These are phyloP conservation scores for Drosophila sucinea DNA, from an alignment of 1,140 invertebrate genomes.

Conservation along the genomic window DNA sequence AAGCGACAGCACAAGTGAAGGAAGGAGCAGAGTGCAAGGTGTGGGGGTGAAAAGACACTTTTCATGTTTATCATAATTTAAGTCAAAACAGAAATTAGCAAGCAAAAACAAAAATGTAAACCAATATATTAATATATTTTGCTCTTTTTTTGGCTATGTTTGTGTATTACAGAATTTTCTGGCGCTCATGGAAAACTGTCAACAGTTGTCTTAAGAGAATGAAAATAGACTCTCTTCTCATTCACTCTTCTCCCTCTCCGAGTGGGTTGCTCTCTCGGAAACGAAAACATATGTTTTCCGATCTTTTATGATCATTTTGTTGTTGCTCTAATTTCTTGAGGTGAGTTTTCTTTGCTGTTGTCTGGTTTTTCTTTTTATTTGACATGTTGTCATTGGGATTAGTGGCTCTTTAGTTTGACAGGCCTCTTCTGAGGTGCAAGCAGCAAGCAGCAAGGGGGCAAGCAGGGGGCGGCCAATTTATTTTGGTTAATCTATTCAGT, in stretches of 20 bases:
- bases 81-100: slow-evolving; percentile 73
- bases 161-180: slow-evolving; percentile 12
- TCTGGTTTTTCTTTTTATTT: slow-evolving; percentile 31
- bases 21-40: slow-evolving; percentile 1
- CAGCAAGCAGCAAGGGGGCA: slow-evolving; percentile 15
- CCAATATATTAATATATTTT: neutral
- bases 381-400: slow-evolving; percentile 54
- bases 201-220: slow-evolving; percentile 16
- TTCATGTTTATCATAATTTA: slow-evolving; percentile 67
- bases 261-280: slow-evolving; percentile 25
- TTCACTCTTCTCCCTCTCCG: slow-evolving; percentile 31
- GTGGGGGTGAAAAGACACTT: slow-evolving; percentile 12
- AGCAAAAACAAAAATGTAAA: slow-evolving; percentile 25
- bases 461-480: slow-evolving; percentile 37
- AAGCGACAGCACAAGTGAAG: neutral
- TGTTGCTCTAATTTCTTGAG: slow-evolving; percentile 22
- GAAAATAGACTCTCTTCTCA: slow-evolving; percentile 1
- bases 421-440: slow-evolving; percentile 17
- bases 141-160: neutral
- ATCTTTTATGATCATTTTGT: slow-evolving; percentile 38
- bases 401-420: slow-evolving; percentile 56
- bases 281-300: slow-evolving; percentile 45
- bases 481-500: slow-evolving; percentile 37
- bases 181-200: slow-evolving; percentile 12
- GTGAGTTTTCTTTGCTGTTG: slow-evolving; percentile 17